Percentiles rank a stretch among this genome's conserved stretches.
These are phyloP conservation scores for Hipposideros armiger DNA, from an alignment of 2,113 vertebrate genomes.

Conservation along the genomic window DNA sequence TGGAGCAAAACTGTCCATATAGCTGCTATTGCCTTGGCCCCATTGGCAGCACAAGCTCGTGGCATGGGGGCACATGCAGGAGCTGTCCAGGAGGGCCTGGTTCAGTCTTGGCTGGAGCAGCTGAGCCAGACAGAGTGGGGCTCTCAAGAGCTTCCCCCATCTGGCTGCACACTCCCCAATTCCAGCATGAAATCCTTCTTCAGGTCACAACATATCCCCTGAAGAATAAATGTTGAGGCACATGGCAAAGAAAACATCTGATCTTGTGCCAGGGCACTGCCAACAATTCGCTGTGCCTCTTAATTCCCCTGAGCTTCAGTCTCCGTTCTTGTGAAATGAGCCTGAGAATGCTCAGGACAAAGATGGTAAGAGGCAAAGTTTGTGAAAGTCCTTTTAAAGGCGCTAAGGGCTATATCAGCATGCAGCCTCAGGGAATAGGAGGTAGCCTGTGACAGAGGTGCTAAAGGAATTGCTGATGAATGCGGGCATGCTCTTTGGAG, in stretches of 20 bases:
- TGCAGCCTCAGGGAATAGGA: background rate
- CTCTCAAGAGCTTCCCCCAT: background rate
- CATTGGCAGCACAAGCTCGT: too few species aligned
- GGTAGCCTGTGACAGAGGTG: background rate
- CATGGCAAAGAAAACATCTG: background rate
- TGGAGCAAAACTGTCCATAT: background rate
- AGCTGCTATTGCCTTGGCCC: background rate
- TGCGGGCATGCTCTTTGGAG: accelerated
- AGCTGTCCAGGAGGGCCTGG: background rate
- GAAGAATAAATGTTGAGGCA: background rate
- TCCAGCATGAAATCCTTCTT: background rate
- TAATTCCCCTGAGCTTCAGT: background rate
- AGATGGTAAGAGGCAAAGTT: background rate
- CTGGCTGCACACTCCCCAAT: background rate
- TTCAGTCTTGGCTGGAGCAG: background rate
- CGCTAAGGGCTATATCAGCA: accelerated
- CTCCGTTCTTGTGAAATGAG: conserved; percentile 26
- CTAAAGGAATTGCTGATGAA: background rate
- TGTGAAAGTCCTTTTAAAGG: background rate
- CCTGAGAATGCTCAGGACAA: background rate
- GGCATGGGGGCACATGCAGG: background rate
- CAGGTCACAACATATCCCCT: background rate
- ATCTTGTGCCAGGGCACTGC: background rate
- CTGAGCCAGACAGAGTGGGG: background rate
- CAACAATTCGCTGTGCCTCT: background rate